Percentiles rank a stretch among this genome's conserved stretches.
These are phyloP conservation scores for Hymenopus coronatus DNA, from an alignment of 2,888 invertebrate species.

Conservation along the genomic window DNA sequence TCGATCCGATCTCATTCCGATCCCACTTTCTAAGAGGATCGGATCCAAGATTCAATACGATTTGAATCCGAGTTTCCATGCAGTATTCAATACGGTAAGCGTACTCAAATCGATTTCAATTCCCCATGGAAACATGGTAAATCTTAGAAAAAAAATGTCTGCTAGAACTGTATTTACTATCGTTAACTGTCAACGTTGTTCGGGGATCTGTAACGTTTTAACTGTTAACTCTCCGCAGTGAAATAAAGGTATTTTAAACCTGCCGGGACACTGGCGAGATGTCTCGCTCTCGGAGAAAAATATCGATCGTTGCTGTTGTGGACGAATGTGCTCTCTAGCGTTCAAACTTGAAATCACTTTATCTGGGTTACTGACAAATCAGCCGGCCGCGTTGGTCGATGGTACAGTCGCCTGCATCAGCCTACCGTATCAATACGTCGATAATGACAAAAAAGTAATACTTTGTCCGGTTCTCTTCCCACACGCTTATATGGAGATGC, in stretches of 20 bases:
- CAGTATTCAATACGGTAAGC: no score
- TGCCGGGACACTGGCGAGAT: not conserved
- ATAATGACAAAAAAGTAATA: not conserved
- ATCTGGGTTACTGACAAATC: not conserved
- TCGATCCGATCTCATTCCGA: no score
- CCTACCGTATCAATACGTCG: not conserved
- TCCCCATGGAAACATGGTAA: no score
- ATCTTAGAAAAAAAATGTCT: no score
- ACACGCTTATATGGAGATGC: not conserved
- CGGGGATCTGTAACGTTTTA: no score
- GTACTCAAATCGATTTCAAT: no score
- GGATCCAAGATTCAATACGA: no score
- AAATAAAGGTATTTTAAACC: not conserved
- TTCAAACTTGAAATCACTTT: not conserved
- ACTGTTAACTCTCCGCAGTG: no score
- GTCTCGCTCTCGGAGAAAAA: not conserved
- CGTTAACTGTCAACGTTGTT: no score
- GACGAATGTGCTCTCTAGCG: not conserved
- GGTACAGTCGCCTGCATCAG: not conserved
- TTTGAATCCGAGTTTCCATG: no score
- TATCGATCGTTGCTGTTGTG: not conserved
- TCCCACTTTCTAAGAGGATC: no score
- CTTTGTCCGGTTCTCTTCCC: not conserved
- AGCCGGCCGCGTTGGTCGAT: not conserved
- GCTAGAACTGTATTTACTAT: no score